Base-by-base conservation (phyloP, 2,113 vertebrate species). In the Halichoerus grypus region DNA sequence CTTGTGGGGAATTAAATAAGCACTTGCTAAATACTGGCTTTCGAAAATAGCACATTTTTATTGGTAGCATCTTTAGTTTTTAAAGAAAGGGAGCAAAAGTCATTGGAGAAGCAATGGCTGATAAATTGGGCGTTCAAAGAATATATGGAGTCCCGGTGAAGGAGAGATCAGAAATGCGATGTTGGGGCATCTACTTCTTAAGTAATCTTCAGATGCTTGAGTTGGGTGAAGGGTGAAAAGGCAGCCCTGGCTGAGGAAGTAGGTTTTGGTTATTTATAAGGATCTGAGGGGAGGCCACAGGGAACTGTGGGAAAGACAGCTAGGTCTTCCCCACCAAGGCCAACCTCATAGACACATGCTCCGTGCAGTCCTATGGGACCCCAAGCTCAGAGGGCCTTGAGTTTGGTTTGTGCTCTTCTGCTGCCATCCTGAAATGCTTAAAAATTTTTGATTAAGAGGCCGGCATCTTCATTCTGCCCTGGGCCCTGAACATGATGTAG, bases 331-430 rank as follows among this genome's bases (percentile, higher is more conserved):
- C 16, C 14, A 31, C 2, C 0, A 12, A 9, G 46, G 3, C 19
- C 7, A 24, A 24, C 7, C 36, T 19, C 13, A 1, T 5, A 8
- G 4, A 9, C 8, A 3, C 5, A 3, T 26, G 15, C 7, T 3
- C 11, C 0, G 0, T 9, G 42, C 1, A 12, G 26, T 26, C 31
- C 16, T 28, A 3, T 0, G 3, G 14, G 33, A 13, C 5, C 42
- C 22, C 28, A 69, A 21, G 22, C 39, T 46, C 46, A 69, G 65
- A 79, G 18, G 24, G 8, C 3, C 16, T 12, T 12, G 24, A 2
- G 12, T 51, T 39, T 71, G 49, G 13, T 36, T 59, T 21, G 19
- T 1, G 8, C 39, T 81, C n/a, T 63, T 1, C 4, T 14, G 0
- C 7, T 31, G n/a, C 46, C 63, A 4, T 26, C 19, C 33, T 26